A percentile compares a stretch with the other conserved stretches of the same genome.
phyloP scores from a whole-genome alignment of 2,888 invertebrate species.

The Drosophila neotestacea region DNA sequence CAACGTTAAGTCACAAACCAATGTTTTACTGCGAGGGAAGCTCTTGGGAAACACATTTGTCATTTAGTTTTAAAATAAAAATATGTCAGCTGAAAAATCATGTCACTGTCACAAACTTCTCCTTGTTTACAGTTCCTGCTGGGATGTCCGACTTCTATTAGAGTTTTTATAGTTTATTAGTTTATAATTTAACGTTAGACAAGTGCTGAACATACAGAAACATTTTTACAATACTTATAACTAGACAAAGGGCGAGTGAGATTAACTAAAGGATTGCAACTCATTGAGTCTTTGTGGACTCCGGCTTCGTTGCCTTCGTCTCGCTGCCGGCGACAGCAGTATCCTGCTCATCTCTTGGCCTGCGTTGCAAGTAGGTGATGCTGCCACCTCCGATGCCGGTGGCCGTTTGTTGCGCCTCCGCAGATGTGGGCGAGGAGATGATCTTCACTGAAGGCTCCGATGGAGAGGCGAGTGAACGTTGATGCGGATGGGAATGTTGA shows the following conservation, averaged over 20 bases:
- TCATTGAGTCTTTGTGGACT: constrained; percentile 52
- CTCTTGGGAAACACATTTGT: neutral
- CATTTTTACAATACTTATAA: constrained; percentile 77
- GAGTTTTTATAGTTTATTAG: constrained; percentile 34
- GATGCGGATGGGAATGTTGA: constrained; percentile 51
- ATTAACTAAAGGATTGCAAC: constrained; percentile 69
- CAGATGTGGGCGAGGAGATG: constrained; percentile 67
- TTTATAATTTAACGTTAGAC: constrained; percentile 73
- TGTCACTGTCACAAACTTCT: neutral
- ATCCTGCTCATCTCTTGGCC: constrained; percentile 82
- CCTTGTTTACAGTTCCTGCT: neutral
- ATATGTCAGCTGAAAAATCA: too few relatives aligned
- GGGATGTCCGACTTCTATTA: neutral
- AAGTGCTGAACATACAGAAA: constrained; percentile 69
- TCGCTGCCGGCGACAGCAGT: constrained; percentile 78
- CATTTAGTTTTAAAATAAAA: too few relatives aligned
- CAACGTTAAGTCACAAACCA: neutral
- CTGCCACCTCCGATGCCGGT: constrained; percentile 76
- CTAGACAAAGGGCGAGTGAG: constrained; percentile 64
- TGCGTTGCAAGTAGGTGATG: constrained; percentile 73
- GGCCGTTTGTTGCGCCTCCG: constrained; percentile 70
- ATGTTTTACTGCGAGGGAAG: neutral
- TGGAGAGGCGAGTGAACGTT: constrained; percentile 63
- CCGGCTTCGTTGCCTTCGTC: constrained; percentile 56
- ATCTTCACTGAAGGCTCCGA: constrained; percentile 81